Evolutionary conservation across 2,888 invertebrate species (phyloP), one percentile per base, ranked within the genome.

Genomic region (Torymus aiolomorphi): DNA sequence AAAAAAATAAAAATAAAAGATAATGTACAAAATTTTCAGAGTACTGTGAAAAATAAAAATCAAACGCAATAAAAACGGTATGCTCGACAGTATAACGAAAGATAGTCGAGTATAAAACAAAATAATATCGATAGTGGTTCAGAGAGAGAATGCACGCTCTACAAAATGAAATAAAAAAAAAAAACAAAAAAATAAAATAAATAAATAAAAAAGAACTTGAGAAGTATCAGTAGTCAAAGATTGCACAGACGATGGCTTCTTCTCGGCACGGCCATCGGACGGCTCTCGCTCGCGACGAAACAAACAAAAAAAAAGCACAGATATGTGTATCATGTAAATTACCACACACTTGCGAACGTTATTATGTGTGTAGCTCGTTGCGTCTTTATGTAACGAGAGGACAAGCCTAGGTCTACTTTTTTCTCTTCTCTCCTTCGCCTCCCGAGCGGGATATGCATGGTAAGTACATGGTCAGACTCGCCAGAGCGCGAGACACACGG

Each of bases 121-220:
- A 69, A 73, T 70, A 70, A 76, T 76, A 76, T 76, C 24, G 83
- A 42, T 42, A 71, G 57, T 76, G n/a, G 20, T 62, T 82, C 52
- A 83, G 67, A 65, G 81, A 78, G 76, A 82, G 76, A 83, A 82
- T 79, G 83, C 88, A 87, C 87, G 86, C 84, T 87, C 87, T 88
- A 88, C 81, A 80, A 51, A 72, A 42, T 67, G 52, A 71, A 70
- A 66, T 51, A 56, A 76, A 80, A 13, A 81, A 76, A 62, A 63
- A 77, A 70, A 42, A 80, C 52, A 72, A 52, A 71, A 66, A 81
- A 76, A 62, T 52, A 74, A 70, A 52, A n/a, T n/a, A n/a, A n/a
- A n/a, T n/a, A 71, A 70, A 66, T 51, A 56, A 74, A 80, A 14
- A 81, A 76, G 49, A 63, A 77, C 66, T 18, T 63, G 18, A 78